Percentiles rank a stretch among this genome's conserved stretches.
Evolutionary conservation across 2,113 vertebrate species (phyloP).

Genomic region (Rhabdomys dilectus): DNA sequence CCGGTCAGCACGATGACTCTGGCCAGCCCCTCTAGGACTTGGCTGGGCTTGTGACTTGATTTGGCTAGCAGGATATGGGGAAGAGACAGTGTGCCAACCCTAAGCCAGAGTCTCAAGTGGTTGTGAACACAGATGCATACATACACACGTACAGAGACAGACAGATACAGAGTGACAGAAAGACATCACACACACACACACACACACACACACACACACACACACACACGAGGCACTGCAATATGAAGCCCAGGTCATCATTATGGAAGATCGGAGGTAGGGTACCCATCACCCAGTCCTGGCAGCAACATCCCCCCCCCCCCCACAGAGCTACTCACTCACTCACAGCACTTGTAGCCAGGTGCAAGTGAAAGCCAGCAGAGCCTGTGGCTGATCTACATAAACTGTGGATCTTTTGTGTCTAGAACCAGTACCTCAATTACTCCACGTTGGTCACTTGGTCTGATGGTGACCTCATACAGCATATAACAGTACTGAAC

Average conservation of each 20-base stretch:
- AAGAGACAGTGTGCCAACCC: neutral
- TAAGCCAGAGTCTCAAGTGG: neutral
- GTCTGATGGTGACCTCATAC: neutral
- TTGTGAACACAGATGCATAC: neutral
- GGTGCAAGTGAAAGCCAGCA: neutral
- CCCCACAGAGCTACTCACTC: neutral
- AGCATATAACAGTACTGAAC: neutral
- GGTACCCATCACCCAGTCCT: neutral
- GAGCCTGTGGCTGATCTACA: neutral
- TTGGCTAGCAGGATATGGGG: neutral
- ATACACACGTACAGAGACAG: neutral
- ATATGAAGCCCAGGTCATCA: neutral
- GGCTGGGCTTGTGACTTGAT: neutral
- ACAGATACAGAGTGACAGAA: neutral
- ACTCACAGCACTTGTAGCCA: neutral
- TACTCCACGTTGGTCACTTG: neutral
- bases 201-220: neutral
- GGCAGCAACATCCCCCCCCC: no score
- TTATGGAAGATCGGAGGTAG: neutral
- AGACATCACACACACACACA: neutral
- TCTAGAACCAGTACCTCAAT: neutral
- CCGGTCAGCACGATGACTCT: neutral
- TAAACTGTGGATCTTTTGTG: no score
- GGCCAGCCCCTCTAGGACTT: neutral
- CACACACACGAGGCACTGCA: neutral